Evolutionary conservation across 2,113 vertebrate genomes (phyloP).

Genomic region (Sphaerodactylus townsendi): DNA sequence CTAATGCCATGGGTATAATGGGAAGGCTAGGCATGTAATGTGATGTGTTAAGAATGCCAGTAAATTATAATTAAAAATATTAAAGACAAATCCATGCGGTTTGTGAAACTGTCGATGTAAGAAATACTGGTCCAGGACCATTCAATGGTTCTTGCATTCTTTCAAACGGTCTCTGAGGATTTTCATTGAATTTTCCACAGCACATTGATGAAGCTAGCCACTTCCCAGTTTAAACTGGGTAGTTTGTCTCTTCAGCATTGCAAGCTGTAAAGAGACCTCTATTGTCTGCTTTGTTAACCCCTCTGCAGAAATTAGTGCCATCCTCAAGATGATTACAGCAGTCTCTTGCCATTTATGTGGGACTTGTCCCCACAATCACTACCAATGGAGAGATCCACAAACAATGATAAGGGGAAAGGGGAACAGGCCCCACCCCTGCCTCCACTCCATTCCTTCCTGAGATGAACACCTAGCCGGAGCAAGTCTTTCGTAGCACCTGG

Average conservation of each 20-base stretch:
- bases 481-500: no score
- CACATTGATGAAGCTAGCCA: background rate
- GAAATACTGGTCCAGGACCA: background rate
- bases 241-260: background rate
- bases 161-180: background rate
- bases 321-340: no score
- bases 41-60: slow-evolving; percentile 16
- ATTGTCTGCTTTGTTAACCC: background rate
- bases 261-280: background rate
- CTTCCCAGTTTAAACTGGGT: background rate
- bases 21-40: slow-evolving; percentile 8
- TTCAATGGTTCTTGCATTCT: background rate
- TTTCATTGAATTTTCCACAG: background rate
- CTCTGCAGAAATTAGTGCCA: background rate
- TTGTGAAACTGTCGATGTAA: slow-evolving; percentile 2
- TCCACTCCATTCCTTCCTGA: no score
- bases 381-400: no score
- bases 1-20: slow-evolving; percentile 9
- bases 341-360: no score
- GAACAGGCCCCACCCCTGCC: no score
- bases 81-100: background rate
- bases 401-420: no score
- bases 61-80: background rate
- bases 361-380: no score
- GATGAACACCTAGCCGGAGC: no score